Base-by-base conservation (phyloP, 2,888 invertebrate species). In the Nebria brevicollis region DNA sequence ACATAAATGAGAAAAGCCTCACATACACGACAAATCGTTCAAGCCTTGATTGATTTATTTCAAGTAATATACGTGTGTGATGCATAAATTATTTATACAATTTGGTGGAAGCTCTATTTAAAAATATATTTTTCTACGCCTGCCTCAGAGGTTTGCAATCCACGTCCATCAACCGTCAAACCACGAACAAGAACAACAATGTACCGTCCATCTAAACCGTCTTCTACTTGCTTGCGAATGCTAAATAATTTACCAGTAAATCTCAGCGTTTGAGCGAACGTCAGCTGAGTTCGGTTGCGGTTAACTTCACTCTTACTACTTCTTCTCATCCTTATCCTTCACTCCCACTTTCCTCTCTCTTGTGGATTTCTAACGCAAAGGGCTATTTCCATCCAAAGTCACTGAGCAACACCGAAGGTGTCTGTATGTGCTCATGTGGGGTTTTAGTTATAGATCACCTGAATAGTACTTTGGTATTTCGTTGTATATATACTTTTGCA, bases 171-270 rank as follows among this genome's bases (percentile, higher is more conserved):
- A 54, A 54, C 4, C 54, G 54, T 54, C 54, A 54, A 54, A 54
- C 54, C 54, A 54, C 54, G 13, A 54, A 54, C 54, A 8, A 54
- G 54, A 54, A 54, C 54, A 54, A 54, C 54, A 54, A 54, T 54
- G 54, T 54, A 20, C 20, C 20, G 68, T 68, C 68, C 68, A 68
- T 68, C 68, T 26, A 10, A n/a, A 6, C 68, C 20, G 26, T 68
- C 26, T 68, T 11, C 68, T 6, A 68, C 68, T 68, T 8, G 26
- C 68, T 26, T 68, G 26, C 68, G 5, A 68, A 13, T 25, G 68
- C 6, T 68, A 68, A 68, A 68, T 68, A 68, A 68, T 68, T 68
- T 68, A 68, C 2, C 68, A 68, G 68, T 68, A 68, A 68, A 68
- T 68, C 68, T 68, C 68, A 10, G 20, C 20, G 6, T 25, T 68